A percentile compares a stretch with the other conserved stretches of the same genome.
phyloP scores from a whole-genome alignment of 2,113 vertebrate genomes.

The Oreotrochilus melanogaster region DNA sequence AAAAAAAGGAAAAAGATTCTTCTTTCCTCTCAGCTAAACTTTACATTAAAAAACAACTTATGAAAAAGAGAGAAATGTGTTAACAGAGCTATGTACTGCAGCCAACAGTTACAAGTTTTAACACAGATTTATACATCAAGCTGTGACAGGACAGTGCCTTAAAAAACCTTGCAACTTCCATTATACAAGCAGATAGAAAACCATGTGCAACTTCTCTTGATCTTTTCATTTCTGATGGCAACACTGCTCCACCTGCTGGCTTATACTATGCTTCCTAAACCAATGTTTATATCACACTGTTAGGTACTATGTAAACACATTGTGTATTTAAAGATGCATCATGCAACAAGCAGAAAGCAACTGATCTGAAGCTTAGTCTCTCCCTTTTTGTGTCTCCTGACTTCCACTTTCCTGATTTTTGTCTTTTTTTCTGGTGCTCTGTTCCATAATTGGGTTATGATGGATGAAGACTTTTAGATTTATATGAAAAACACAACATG shows the following conservation, averaged over 20 bases:
- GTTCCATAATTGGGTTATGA: background rate
- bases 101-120: background rate
- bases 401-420: background rate
- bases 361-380: background rate
- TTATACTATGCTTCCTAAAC: background rate
- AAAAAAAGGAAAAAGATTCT: background rate
- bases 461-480: background rate
- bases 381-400: background rate
- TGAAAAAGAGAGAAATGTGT: background rate
- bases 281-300: background rate
- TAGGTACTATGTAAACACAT: background rate
- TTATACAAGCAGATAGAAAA: background rate
- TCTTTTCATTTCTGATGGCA: background rate
- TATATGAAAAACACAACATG: background rate
- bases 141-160: background rate
- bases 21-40: background rate
- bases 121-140: background rate
- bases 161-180: background rate
- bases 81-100: background rate
- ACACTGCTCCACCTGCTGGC: slow-evolving; percentile 24
- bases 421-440: background rate
- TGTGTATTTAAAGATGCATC: background rate
- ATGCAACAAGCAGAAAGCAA: background rate
- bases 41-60: background rate
- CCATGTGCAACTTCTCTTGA: background rate